A percentile compares a stretch with the other conserved stretches of the same genome.
Conservation (phyloP, 1,140 invertebrate genomes). For the Drosophila ercepeae region DNA sequence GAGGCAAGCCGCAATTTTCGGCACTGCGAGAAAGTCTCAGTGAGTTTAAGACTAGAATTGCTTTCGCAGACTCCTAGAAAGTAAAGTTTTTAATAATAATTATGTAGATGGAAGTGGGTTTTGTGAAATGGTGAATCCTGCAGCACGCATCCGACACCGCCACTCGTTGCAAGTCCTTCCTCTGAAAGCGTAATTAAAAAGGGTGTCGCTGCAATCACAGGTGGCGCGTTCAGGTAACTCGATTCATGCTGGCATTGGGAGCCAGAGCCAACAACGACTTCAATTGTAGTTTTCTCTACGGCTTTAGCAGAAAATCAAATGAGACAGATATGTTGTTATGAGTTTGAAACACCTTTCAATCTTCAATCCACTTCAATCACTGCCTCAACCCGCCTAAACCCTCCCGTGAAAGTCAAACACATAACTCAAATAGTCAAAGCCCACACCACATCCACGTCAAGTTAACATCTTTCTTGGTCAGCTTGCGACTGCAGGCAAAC, state of each 20-base stretch:
- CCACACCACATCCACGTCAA: conserved; percentile 5
- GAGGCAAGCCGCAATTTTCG: conserved; percentile 9
- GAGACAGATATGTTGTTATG: neutral
- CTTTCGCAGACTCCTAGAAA: neutral
- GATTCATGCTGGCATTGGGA: conserved; percentile 32
- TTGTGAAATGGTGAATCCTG: neutral
- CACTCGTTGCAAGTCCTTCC: too few species aligned
- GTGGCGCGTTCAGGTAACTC: conserved; percentile 4
- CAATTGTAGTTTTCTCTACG: conserved; percentile 4
- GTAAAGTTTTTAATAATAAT: neutral
- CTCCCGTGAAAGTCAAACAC: neutral
- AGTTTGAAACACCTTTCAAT: conserved; percentile 5
- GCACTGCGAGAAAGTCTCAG: neutral
- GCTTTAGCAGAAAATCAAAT: neutral
- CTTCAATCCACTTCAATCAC: conserved; percentile 33
- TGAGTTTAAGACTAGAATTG: neutral
- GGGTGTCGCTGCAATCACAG: conserved; percentile 57
- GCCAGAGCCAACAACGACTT: too few species aligned
- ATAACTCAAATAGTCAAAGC: neutral
- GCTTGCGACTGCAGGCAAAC: conserved; percentile 58
- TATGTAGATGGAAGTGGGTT: too few species aligned
- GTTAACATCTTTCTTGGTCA: conserved; percentile 40
- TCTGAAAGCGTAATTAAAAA: conserved; percentile 75
- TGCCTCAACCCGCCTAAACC: conserved; percentile 11
- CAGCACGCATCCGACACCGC: too few species aligned